Evolutionary conservation across 2,797 vertebrate species (phyloP).

Genomic region (Acrocephalus scirpaceus): DNA sequence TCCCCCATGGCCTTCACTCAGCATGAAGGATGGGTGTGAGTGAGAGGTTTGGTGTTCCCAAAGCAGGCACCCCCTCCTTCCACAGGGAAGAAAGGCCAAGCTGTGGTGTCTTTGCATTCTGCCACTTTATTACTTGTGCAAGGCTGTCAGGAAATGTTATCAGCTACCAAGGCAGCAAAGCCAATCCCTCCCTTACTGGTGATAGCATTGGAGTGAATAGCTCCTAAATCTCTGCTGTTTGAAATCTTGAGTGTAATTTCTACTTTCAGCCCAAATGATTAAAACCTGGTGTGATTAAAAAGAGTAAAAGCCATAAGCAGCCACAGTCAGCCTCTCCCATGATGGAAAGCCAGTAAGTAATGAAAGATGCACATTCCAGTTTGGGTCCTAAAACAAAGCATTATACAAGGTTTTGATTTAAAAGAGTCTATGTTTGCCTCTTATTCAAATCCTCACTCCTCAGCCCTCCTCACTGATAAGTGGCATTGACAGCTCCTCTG

Average conservation of each 20-base stretch:
- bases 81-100: neutral
- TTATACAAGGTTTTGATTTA: neutral
- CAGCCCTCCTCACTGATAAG: neutral
- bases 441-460: neutral
- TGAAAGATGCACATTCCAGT: neutral
- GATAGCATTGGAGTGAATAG: accelerated
- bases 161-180: neutral
- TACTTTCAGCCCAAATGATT: neutral
- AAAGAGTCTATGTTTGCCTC: neutral
- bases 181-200: neutral
- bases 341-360: neutral
- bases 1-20: neutral
- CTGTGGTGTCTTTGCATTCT: neutral
- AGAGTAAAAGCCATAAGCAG: neutral
- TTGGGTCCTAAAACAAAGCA: neutral
- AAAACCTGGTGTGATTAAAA: neutral
- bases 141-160: neutral
- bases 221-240: neutral
- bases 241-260: neutral
- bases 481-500: neutral
- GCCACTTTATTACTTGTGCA: accelerated
- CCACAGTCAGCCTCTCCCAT: neutral
- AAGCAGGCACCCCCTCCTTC: neutral
- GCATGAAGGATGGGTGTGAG: neutral
- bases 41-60: neutral